These are phyloP conservation scores for Euplexia lucipara DNA, from an alignment of 2,888 invertebrate genomes.

Conservation along the genomic window DNA sequence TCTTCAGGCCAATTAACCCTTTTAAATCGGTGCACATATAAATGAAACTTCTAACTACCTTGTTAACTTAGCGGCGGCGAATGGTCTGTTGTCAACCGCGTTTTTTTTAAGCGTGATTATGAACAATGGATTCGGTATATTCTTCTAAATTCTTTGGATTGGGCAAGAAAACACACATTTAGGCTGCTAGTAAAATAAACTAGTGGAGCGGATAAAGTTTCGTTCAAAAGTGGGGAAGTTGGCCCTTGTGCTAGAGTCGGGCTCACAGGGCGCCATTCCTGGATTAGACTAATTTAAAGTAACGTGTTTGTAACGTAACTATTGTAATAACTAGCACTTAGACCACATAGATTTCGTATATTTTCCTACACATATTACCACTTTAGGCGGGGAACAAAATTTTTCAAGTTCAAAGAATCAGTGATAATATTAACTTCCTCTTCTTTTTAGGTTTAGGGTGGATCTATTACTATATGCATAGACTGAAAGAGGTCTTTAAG, in stretches of 20 bases:
- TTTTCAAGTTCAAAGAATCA: too few relatives aligned
- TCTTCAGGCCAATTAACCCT: conserved; percentile 37
- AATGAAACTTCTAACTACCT: not conserved
- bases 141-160: too few relatives aligned
- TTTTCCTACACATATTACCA: too few relatives aligned
- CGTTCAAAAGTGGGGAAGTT: not conserved
- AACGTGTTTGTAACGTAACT: too few relatives aligned
- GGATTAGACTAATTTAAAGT: not conserved
- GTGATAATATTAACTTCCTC: too few relatives aligned
- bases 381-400: too few relatives aligned
- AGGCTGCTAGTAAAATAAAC: not conserved
- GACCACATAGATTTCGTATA: too few relatives aligned
- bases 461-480: too few relatives aligned
- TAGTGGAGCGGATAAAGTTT: not conserved
- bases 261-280: not conserved
- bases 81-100: not conserved
- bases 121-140: too few relatives aligned
- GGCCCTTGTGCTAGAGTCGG: not conserved
- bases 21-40: conserved; percentile 22
- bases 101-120: too few relatives aligned
- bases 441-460: too few relatives aligned
- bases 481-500: conserved; percentile 1
- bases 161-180: not conserved
- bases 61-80: not conserved
- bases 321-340: too few relatives aligned